Base-by-base conservation (phyloP, 1,140 invertebrate species). In the Adoxophyes honmai region DNA sequence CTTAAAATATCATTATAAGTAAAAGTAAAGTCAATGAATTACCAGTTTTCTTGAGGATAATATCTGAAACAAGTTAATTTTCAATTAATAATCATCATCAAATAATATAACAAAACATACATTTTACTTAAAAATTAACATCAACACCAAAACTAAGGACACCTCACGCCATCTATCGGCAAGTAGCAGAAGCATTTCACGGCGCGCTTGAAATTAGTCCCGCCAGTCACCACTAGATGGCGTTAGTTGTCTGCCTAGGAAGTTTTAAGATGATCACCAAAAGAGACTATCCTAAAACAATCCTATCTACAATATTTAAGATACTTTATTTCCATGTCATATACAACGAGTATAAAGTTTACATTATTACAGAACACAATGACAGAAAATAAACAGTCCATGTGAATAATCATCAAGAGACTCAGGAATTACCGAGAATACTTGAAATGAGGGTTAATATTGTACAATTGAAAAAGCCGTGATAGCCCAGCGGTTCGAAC, bases 41-140 rank as follows among this genome's bases (percentile, higher is more conserved):
- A 86, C 83, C 83, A 86, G 78, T 86, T 86, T 71, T 86, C 83
- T 81, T 83, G 83, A 58, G 81, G 78, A 78, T 83, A 86, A 65
- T 83, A 86, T 86, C 83, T 86, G 83, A 86, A 86, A 86, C 83
- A 86, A 86, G 60, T 75, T 65, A 81, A 34, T 52, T 63, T 59
- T 60, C 33, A 55, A 52, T 52, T 37, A 79, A 74, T 77, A 81
- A 79, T 75, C 33, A 35, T 65, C 34, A 48, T 14, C 39, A 52
- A 59, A 57, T 52, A 55, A 60, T 9, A 55, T 44, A 10, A 7
- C 37, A 36, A 35, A 36, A 55, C 37, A 13, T 39, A 15, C 11
- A 56, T 34, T 52, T 18, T n/a, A 28, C n/a, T n/a, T n/a, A n/a
- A n/a, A 38, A 13, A 55, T 33, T 14, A 14, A 8, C 13, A 34